Evolutionary conservation across 2,888 invertebrate genomes (phyloP), one percentile per base, ranked within the genome.

Genomic region (Psylliodes chrysocephalus): DNA sequence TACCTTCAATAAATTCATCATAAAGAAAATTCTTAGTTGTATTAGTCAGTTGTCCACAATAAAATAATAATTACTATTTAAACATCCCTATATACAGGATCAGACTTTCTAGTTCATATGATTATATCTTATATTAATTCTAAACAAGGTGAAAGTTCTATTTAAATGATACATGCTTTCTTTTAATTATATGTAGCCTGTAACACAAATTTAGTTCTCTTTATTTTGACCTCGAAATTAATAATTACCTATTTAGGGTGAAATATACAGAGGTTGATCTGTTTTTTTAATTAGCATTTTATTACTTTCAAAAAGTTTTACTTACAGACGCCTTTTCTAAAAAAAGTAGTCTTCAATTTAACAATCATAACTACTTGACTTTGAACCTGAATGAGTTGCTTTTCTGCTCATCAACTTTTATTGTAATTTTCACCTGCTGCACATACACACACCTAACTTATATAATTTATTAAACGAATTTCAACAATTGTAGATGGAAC

Each of bases 321-420:
- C 44, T 44, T 44, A 54, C 42, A 44, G 2, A 42, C 55, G 55
- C 44, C 55, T 17, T 55, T 55, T 30, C 14, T 55, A 44, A 46
- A 44, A 12, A 33, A 12, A 8, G 18, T 33, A 42, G 3, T 54
- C 14, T 55, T 42, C 14, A 42, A 33, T 14, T 51, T 30, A 38
- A 33, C 46, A 52, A 42, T 51, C 40, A 42, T 54, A 59, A 59
- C 53, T 54, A 63, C 59, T 63, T 63, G 63, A 63, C 63, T 63
- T 63, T 63, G 63, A 59, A 63, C 63, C 63, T 63, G 59, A 63
- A 63, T 63, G 63, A 63, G 15, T 63, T 59, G 63, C 53, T 63
- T 49, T 59, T 59, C 51, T 59, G 12, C 46, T 55, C 42, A 52
- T 59, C 25, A 46, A 53, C n/a, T 62, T 40, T 42, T 53, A 42